A percentile compares a stretch with the other conserved stretches of the same genome.
phyloP scores from a whole-genome alignment of 2,797 vertebrate genomes.

The Naso thynnoides region DNA sequence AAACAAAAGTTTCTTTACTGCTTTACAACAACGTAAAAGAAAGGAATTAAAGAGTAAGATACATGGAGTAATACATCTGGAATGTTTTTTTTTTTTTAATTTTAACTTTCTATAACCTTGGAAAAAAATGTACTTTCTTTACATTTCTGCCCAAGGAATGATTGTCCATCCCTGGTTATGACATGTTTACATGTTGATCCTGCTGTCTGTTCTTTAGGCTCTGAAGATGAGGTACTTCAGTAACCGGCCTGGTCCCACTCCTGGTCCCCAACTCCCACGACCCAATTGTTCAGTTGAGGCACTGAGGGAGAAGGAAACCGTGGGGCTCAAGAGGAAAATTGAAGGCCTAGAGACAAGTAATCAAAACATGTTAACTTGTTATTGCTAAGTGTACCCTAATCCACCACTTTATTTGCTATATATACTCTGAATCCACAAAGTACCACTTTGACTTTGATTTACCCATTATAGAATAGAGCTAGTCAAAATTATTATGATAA shows the following conservation, averaged over 20 bases:
- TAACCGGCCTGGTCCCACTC: constrained; percentile 93
- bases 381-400: neutral
- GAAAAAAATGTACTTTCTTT: too few relatives aligned
- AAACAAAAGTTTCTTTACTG: neutral
- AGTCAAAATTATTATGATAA: constrained; percentile 10
- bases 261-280: constrained; percentile 91
- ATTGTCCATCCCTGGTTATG: neutral
- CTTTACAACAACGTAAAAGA: neutral
- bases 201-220: constrained; percentile 82
- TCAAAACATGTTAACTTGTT: neutral
- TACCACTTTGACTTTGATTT: constrained; percentile 8
- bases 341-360: constrained; percentile 93
- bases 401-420: neutral
- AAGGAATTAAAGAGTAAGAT: neutral
- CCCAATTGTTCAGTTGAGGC: constrained; percentile 92
- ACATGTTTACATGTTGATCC: neutral
- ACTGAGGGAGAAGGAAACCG: constrained; percentile 91
- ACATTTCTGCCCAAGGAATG: neutral
- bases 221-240: constrained; percentile 94
- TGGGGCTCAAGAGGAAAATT: constrained; percentile 92
- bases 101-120: too few relatives aligned
- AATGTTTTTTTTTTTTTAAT: too few relatives aligned
- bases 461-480: constrained; percentile 4
- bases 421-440: neutral
- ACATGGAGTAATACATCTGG: neutral